Evolutionary conservation across 2,888 invertebrate genomes (phyloP).

Genomic region (Eupithecia pulchellata): DNA sequence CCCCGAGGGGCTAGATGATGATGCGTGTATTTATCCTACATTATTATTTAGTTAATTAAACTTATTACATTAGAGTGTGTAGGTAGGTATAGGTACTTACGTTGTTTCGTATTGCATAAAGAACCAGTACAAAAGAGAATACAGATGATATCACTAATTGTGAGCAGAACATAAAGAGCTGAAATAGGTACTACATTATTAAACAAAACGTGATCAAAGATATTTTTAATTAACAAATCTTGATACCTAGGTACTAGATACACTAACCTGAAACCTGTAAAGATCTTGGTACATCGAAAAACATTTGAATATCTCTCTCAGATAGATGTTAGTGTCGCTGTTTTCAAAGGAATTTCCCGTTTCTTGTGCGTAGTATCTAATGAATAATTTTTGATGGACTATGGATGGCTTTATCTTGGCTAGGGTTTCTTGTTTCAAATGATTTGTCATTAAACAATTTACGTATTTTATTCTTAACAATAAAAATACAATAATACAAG

Average conservation of each 20-base stretch:
- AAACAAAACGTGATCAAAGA: background rate
- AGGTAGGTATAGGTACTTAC: background rate
- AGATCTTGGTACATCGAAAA: conserved; percentile 53
- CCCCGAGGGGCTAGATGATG: too few relatives aligned
- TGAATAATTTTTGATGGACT: background rate
- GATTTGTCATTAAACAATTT: conserved; percentile 11
- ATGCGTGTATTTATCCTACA: too few relatives aligned
- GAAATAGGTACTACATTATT: background rate
- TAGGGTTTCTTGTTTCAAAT: background rate
- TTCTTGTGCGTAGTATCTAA: conserved; percentile 33
- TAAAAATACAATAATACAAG: conserved; percentile 7
- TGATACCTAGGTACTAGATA: background rate
- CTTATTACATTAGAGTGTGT: too few relatives aligned
- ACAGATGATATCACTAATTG: background rate
- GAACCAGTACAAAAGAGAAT: background rate
- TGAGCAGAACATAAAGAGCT: background rate
- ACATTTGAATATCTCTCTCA: conserved; percentile 55
- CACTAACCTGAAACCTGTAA: conserved; percentile 56
- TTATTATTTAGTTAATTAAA: too few relatives aligned
- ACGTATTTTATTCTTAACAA: background rate
- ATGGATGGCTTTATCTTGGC: background rate
- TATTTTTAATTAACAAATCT: background rate
- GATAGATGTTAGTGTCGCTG: conserved; percentile 54
- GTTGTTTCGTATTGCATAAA: background rate
- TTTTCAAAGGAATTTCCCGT: conserved; percentile 53